Conservation (phyloP, 2,888 invertebrate genomes). For the Pyrgus malvae region DNA sequence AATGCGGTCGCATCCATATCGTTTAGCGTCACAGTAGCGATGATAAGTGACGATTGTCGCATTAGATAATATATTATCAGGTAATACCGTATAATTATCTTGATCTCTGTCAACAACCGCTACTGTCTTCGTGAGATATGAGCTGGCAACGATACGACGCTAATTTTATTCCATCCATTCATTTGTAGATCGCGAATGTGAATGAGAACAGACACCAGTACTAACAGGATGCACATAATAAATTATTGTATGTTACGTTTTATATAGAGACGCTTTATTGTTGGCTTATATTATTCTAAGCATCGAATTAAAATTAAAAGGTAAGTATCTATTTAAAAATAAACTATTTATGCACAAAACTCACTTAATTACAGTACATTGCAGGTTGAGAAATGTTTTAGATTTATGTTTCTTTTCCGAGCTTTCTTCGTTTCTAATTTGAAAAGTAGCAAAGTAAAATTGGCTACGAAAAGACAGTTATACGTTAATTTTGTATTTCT, state of each 20-base stretch:
- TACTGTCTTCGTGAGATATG: constrained; percentile 69
- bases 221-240: constrained; percentile 54
- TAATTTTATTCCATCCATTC: constrained; percentile 76
- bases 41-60: constrained; percentile 67
- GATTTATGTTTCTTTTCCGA: too few species aligned
- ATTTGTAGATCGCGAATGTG: constrained; percentile 66
- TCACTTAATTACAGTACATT: too few species aligned
- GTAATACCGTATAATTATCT: constrained; percentile 67
- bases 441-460: too few species aligned
- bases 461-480: too few species aligned
- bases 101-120: constrained; percentile 63
- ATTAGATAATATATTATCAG: constrained; percentile 64
- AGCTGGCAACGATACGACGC: constrained; percentile 72
- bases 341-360: too few species aligned
- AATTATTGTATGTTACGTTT: constrained; percentile 61
- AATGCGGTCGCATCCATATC: constrained; percentile 44
- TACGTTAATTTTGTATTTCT: too few species aligned
- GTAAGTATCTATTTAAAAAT: too few species aligned
- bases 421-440: too few species aligned
- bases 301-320: too few species aligned
- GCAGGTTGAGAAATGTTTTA: too few species aligned
- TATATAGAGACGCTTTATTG: constrained; percentile 44
- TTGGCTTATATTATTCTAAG: constrained; percentile 32
- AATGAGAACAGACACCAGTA: constrained; percentile 65
- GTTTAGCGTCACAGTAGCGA: constrained; percentile 57